Evolutionary conservation across 2,113 vertebrate genomes (phyloP).

Genomic region (Hipposideros armiger): DNA sequence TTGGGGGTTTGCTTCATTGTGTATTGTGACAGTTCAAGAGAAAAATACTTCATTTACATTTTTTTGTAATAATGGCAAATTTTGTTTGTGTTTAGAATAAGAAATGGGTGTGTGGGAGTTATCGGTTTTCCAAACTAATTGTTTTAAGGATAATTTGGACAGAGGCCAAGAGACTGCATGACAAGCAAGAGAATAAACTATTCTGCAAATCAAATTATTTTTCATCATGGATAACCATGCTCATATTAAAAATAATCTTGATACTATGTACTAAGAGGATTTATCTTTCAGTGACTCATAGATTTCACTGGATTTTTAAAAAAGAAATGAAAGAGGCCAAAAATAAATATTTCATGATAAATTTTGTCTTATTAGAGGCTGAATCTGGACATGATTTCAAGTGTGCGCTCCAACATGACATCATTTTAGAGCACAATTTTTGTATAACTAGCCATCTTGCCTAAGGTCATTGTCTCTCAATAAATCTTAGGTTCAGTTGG

Average conservation of each 20-base stretch:
- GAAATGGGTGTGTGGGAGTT: neutral
- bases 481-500: neutral
- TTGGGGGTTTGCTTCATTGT: neutral
- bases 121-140: neutral
- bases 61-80: neutral
- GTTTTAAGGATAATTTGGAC: constrained; percentile 13
- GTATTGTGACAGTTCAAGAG: neutral
- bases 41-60: neutral
- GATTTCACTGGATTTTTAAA: neutral
- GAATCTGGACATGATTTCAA: neutral
- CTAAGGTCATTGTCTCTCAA: neutral
- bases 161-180: neutral
- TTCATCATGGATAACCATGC: neutral
- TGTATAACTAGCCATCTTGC: neutral
- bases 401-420: neutral
- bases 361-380: neutral
- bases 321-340: neutral
- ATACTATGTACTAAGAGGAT: neutral
- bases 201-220: constrained; percentile 35
- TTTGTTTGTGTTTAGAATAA: constrained; percentile 28
- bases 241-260: constrained; percentile 38
- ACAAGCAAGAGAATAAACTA: neutral
- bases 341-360: constrained; percentile 43
- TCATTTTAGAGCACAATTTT: neutral
- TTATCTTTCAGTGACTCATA: constrained; percentile 24